Conservation (phyloP, 2,888 invertebrate genomes). For the Cantharis rufa region DNA sequence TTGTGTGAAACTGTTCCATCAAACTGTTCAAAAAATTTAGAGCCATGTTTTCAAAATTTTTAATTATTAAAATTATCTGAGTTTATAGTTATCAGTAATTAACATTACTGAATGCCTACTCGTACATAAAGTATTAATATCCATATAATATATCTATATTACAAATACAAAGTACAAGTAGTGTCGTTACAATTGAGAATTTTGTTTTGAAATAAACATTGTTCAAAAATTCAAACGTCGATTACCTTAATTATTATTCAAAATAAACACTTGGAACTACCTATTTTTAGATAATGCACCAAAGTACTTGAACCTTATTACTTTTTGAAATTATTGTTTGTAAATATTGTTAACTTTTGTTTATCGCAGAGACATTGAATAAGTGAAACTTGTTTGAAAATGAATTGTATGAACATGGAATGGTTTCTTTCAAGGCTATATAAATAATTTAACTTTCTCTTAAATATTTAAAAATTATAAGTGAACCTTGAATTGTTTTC, state of each 20-base stretch:
- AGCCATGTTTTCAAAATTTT: slow-evolving; percentile 11
- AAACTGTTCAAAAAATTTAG: slow-evolving; percentile 22
- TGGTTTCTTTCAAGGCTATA: not conserved
- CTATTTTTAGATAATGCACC: not conserved
- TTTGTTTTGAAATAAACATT: not conserved
- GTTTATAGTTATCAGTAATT: not conserved
- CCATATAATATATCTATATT: not conserved
- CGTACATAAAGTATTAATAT: not conserved
- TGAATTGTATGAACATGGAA: not conserved
- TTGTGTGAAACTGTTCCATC: slow-evolving; percentile 20
- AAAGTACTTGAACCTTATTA: not conserved
- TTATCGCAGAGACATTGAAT: not conserved
- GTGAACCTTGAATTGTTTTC: not conserved
- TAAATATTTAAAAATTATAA: not conserved
- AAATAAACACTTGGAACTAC: not conserved
- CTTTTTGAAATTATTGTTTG: not conserved
- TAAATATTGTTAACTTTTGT: not conserved
- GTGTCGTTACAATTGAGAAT: not conserved
- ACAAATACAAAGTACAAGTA: not conserved
- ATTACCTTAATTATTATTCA: not conserved
- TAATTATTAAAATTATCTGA: not conserved
- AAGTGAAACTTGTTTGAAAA: not conserved
- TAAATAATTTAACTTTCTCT: not conserved
- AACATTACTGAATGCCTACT: not conserved
- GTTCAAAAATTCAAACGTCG: not conserved